Percentiles rank a stretch among this genome's conserved stretches.
phyloP scores from a whole-genome alignment of 2,888 invertebrate species.

The Agrenia bidenticulata region DNA sequence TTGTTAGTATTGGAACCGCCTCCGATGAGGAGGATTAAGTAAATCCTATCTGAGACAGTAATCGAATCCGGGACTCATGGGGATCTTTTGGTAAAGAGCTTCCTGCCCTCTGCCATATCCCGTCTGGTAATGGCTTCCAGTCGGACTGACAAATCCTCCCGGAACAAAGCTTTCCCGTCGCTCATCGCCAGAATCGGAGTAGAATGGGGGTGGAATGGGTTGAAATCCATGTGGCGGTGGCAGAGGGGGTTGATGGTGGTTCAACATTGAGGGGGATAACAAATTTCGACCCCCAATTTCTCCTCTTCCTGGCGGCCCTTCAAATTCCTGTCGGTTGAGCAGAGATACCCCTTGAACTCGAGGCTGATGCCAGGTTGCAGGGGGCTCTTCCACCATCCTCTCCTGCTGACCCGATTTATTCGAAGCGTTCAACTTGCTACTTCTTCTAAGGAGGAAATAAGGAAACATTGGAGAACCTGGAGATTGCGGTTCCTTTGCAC shows the following conservation, averaged over 20 bases:
- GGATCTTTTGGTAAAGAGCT: conserved; percentile 44
- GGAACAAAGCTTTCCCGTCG: conserved; percentile 32
- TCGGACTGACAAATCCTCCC: conserved; percentile 30
- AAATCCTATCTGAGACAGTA: conserved; percentile 47
- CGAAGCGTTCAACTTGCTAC: conserved; percentile 28
- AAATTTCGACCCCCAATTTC: neutral
- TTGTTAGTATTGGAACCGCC: conserved; percentile 10
- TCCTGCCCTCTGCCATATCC: conserved; percentile 34
- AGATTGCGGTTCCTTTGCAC: conserved; percentile 18
- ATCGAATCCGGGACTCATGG: conserved; percentile 45
- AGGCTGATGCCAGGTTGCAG: neutral
- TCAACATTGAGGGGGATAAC: conserved; percentile 8
- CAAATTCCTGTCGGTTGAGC: neutral
- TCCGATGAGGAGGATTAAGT: conserved; percentile 16
- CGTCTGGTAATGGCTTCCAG: conserved; percentile 29
- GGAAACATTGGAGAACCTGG: conserved; percentile 37
- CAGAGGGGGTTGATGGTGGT: neutral
- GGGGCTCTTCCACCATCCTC: conserved; percentile 4
- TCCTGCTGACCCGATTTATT: conserved; percentile 8
- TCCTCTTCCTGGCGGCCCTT: neutral
- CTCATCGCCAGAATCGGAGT: neutral
- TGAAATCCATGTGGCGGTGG: neutral
- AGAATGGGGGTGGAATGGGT: neutral
- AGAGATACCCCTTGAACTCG: neutral
- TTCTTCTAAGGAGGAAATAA: conserved; percentile 33